These are phyloP conservation scores for Empidonax alnorum DNA, from an alignment of 2,113 vertebrate genomes.

Conservation along the genomic window DNA sequence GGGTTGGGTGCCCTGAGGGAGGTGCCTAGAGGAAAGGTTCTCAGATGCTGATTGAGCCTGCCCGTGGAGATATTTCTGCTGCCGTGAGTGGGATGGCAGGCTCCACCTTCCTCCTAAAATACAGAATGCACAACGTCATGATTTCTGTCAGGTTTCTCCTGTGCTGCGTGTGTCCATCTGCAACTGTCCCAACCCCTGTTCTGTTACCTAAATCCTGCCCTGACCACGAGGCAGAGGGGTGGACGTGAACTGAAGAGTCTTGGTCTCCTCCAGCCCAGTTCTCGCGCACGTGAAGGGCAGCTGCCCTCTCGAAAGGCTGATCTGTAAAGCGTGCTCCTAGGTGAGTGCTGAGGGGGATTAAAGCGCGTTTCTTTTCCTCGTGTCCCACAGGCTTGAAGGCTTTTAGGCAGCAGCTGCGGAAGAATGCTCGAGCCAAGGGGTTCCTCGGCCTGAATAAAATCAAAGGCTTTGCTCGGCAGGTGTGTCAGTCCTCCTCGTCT, in stretches of 20 bases:
- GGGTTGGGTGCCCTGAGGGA: not conserved
- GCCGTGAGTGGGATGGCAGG: not conserved
- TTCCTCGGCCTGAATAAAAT: constrained; percentile 95
- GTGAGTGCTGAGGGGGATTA: not conserved
- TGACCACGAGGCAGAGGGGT: not conserved
- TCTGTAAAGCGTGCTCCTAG: not conserved
- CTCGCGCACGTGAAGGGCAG: not conserved
- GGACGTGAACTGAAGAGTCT: not conserved
- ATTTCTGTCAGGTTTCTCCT: not conserved
- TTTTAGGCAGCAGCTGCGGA: constrained; percentile 94
- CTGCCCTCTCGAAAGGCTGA: not conserved
- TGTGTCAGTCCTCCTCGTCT: constrained; percentile 80
- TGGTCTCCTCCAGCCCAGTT: not conserved
- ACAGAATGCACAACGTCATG: not conserved
- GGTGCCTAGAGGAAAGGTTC: not conserved
- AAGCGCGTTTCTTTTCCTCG: not conserved
- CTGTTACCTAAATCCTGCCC: not conserved
- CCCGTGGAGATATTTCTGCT: not conserved
- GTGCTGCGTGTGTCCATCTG: not conserved
- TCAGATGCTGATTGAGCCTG: not conserved
- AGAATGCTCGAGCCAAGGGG: constrained; percentile 90
- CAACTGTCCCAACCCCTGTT: not conserved
- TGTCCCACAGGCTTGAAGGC: constrained; percentile 88
- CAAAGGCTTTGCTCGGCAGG: constrained; percentile 90
- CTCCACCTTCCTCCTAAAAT: not conserved